Percentiles rank a stretch among this genome's conserved stretches.
Evolutionary conservation across 2,113 vertebrate species (phyloP).

Genomic region (Echinops telfairi): DNA sequence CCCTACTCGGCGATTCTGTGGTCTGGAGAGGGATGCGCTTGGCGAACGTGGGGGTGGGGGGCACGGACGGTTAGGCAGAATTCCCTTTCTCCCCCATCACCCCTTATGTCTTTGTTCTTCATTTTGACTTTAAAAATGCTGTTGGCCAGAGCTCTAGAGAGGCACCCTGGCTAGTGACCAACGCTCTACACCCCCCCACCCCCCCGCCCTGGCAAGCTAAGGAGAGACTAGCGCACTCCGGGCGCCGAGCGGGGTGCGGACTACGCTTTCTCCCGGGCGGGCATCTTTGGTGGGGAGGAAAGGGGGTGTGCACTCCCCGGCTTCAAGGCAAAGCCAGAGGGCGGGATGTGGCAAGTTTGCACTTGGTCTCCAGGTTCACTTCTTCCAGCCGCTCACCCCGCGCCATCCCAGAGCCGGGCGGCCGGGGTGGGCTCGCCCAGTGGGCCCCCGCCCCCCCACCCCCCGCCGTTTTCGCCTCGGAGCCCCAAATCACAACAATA

Average conservation of each 20-base stretch:
- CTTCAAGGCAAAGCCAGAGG: background rate
- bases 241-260: conserved; percentile 10
- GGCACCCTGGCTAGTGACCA: background rate
- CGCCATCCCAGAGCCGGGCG: background rate
- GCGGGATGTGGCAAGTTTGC: conserved; percentile 68
- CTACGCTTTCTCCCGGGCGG: conserved; percentile 58
- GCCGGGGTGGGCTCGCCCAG: background rate
- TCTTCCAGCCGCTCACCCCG: background rate
- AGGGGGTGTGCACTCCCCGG: background rate
- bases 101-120: conserved; percentile 82
- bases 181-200: background rate
- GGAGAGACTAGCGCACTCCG: background rate
- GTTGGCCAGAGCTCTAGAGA: conserved; percentile 33
- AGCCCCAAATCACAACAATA: conserved; percentile 82
- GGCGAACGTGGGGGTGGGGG: conserved; percentile 70
- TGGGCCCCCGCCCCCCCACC: conserved; percentile 45
- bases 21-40: conserved; percentile 64
- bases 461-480: conserved; percentile 54
- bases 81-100: conserved; percentile 46
- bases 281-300: conserved; percentile 54
- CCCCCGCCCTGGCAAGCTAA: background rate
- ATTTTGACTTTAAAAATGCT: conserved; percentile 80
- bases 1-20: conserved; percentile 65
- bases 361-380: conserved; percentile 46
- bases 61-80: conserved; percentile 70